Evolutionary conservation across 30 jellyfish, hydroid and myxozoan genomes (phyloP).

Genomic region (Aurelia coerulea): DNA sequence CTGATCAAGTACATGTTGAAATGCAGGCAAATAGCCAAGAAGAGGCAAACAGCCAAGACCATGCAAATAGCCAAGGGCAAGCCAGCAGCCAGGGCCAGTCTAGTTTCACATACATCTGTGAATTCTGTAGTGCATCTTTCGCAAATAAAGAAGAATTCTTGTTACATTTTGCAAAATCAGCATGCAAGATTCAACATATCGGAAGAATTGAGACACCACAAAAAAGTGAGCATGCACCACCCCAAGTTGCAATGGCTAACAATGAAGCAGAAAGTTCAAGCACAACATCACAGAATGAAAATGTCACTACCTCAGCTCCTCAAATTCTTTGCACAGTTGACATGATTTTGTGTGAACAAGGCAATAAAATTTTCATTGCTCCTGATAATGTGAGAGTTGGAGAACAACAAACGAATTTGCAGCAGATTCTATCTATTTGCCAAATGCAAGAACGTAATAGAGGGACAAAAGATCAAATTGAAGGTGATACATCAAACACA

Average conservation of each 20-base stretch:
- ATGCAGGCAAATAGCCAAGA: too few relatives aligned
- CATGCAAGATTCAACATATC: slow-evolving; percentile 47
- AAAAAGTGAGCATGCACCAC: not conserved
- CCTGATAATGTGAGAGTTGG: slow-evolving; percentile 58
- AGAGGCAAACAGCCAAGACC: too few relatives aligned
- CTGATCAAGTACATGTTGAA: too few relatives aligned
- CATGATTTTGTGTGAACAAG: slow-evolving; percentile 67
- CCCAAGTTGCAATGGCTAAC: slow-evolving; percentile 7
- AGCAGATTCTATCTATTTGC: slow-evolving; percentile 48
- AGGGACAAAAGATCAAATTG: not conserved
- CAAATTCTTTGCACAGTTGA: slow-evolving; percentile 71
- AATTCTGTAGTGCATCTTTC: slow-evolving; percentile 60
- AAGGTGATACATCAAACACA: not conserved
- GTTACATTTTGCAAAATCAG: slow-evolving; percentile 62
- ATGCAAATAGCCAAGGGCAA: too few relatives aligned
- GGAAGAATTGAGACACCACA: slow-evolving; percentile 37
- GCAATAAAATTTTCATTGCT: slow-evolving; percentile 62
- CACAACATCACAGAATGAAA: not conserved
- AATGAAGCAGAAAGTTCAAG: not conserved
- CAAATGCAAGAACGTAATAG: slow-evolving; percentile 14
- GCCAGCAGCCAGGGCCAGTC: too few relatives aligned
- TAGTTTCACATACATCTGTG: slow-evolving; percentile 35
- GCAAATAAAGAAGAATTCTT: slow-evolving; percentile 52
- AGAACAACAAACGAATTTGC: slow-evolving; percentile 45
- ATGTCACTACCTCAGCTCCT: slow-evolving; percentile 26